Percentiles rank a stretch among this genome's conserved stretches.
Conservation (phyloP, 2,113 vertebrate species). For the Rostratula benghalensis region DNA sequence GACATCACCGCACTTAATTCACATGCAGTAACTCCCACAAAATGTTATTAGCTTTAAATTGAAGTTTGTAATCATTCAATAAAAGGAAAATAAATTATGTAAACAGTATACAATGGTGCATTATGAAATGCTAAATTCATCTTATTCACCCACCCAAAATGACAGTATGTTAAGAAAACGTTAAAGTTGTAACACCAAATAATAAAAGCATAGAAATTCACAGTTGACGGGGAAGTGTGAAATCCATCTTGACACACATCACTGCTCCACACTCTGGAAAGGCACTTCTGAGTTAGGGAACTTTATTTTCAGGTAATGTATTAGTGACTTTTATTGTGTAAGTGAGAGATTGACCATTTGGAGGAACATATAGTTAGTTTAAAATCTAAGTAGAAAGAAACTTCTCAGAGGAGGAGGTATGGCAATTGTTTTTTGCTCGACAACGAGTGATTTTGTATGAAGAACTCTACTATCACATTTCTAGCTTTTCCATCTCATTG, state of each 20-base stretch:
- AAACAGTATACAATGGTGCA: conserved; percentile 58
- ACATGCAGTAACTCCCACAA: conserved; percentile 63
- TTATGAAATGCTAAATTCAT: conserved; percentile 59
- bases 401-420: neutral
- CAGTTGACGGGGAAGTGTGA: conserved; percentile 4
- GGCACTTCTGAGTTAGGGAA: neutral
- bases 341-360: neutral
- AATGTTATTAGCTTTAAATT: conserved; percentile 72
- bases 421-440: neutral
- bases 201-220: conserved; percentile 54
- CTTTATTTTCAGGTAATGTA: neutral
- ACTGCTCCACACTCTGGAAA: neutral
- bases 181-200: conserved; percentile 50
- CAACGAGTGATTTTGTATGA: neutral
- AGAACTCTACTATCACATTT: neutral
- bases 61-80: conserved; percentile 66
- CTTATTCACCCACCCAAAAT: conserved; percentile 23
- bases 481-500: conserved; percentile 46
- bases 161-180: conserved; percentile 42
- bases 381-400: neutral
- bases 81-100: conserved; percentile 75
- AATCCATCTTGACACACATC: conserved; percentile 1
- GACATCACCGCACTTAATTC: conserved; percentile 77
- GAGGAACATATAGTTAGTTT: neutral
- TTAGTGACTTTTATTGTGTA: conserved; percentile 13